Conservation (phyloP, 2,888 invertebrate genomes). For the Lottia scabra region DNA sequence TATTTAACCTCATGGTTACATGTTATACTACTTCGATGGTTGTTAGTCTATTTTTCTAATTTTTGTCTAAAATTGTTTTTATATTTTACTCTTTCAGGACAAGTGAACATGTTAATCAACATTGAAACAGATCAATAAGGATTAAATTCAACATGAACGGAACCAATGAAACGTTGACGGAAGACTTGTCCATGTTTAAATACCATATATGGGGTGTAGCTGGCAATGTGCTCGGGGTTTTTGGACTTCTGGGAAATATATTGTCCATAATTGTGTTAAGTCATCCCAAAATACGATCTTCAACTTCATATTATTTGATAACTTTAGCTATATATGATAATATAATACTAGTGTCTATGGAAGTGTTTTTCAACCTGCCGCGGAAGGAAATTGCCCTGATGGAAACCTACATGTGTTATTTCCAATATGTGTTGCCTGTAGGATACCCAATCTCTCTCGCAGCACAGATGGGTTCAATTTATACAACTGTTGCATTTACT, state of each 20-base stretch:
- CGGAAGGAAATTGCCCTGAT: slow-evolving; percentile 74
- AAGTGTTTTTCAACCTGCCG: slow-evolving; percentile 61
- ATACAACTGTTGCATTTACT: slow-evolving; percentile 78
- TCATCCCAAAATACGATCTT: slow-evolving; percentile 90
- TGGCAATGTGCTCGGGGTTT: slow-evolving; percentile 90
- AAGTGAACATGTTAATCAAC: background rate
- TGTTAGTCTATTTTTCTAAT: too few relatives aligned
- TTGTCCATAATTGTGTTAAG: slow-evolving; percentile 64
- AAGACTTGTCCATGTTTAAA: slow-evolving; percentile 45
- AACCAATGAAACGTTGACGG: too few relatives aligned
- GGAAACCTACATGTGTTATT: slow-evolving; percentile 80
- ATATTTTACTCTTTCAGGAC: too few relatives aligned
- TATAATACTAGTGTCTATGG: slow-evolving; percentile 79
- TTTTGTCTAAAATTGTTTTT: too few relatives aligned
- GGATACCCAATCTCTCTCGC: slow-evolving; percentile 84
- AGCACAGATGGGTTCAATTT: slow-evolving; percentile 93
- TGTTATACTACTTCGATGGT: too few relatives aligned
- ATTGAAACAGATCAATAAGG: background rate
- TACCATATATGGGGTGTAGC: slow-evolving; percentile 86
- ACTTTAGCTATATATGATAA: slow-evolving; percentile 95
- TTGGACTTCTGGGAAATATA: slow-evolving; percentile 70
- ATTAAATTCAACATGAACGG: background rate
- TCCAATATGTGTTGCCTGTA: slow-evolving; percentile 83
- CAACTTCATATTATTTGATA: slow-evolving; percentile 93
- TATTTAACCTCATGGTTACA: too few relatives aligned